phyloP scores from a whole-genome alignment of 2,888 invertebrate species.

The Tetragonula carbonaria region DNA sequence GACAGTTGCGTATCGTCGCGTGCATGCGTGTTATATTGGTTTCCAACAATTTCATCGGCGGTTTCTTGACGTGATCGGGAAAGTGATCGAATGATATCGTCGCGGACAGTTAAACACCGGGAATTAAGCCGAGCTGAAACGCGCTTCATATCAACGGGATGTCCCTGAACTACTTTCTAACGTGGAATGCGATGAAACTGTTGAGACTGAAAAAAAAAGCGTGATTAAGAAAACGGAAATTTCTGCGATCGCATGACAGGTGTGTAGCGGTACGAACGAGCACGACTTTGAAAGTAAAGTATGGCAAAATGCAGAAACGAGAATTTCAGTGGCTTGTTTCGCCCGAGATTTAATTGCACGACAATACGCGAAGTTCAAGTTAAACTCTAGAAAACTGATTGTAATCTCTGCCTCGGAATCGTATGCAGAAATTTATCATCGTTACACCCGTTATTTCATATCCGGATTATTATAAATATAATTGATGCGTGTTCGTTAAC shows the following conservation, averaged over 20 bases:
- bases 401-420: slow-evolving; percentile 37
- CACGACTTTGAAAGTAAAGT: neutral
- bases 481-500: slow-evolving; percentile 54
- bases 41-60: slow-evolving; percentile 2
- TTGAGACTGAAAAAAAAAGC: neutral
- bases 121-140: slow-evolving; percentile 29
- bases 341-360: neutral
- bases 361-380: neutral
- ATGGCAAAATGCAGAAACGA: neutral
- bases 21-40: neutral
- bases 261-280: neutral
- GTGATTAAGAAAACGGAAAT: neutral
- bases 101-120: slow-evolving; percentile 14
- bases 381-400: slow-evolving; percentile 33
- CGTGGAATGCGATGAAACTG: slow-evolving; percentile 10
- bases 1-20: neutral
- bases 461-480: slow-evolving; percentile 57
- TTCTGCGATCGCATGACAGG: neutral
- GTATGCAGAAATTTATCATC: slow-evolving; percentile 31
- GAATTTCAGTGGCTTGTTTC: neutral
- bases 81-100: slow-evolving; percentile 37
- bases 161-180: slow-evolving; percentile 58
- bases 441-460: slow-evolving; percentile 49
- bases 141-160: neutral
- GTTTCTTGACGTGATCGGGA: slow-evolving; percentile 12